These are phyloP conservation scores for Caenorhabditis panamensis DNA, from an alignment of 2,888 invertebrate species.

Conservation along the genomic window DNA sequence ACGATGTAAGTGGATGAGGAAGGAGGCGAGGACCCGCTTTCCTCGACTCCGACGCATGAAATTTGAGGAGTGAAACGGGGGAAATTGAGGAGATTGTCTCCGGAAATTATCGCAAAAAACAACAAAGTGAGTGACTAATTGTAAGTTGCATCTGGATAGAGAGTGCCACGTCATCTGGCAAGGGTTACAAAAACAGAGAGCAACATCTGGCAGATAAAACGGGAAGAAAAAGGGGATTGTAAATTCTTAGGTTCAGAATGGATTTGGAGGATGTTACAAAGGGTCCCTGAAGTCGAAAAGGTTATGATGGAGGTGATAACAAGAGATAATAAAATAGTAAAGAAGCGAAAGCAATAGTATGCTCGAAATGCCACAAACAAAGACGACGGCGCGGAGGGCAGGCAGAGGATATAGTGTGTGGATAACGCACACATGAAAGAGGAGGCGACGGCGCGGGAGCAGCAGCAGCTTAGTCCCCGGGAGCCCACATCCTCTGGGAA, in stretches of 20 bases:
- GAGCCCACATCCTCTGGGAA: constrained; percentile 52
- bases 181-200: constrained; percentile 19
- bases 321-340: constrained; percentile 49
- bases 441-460: constrained; percentile 51
- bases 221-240: neutral
- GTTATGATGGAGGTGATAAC: constrained; percentile 28
- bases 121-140: constrained; percentile 25
- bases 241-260: neutral
- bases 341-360: constrained; percentile 58
- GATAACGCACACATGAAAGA: constrained; percentile 57
- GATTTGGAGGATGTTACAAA: neutral
- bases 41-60: constrained; percentile 38
- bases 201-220: constrained; percentile 55
- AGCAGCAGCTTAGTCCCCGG: constrained; percentile 38
- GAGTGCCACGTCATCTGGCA: constrained; percentile 10
- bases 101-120: constrained; percentile 16
- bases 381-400: constrained; percentile 44
- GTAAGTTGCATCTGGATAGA: constrained; percentile 11
- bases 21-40: constrained; percentile 25
- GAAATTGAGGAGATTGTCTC: constrained; percentile 32
- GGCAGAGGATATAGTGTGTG: constrained; percentile 46
- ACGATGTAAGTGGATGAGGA: constrained; percentile 53
- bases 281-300: neutral
- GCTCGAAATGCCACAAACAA: constrained; percentile 61
- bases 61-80: constrained; percentile 35